phyloP scores from a whole-genome alignment of 2,888 invertebrate genomes.

The Eupeodes luniger region DNA sequence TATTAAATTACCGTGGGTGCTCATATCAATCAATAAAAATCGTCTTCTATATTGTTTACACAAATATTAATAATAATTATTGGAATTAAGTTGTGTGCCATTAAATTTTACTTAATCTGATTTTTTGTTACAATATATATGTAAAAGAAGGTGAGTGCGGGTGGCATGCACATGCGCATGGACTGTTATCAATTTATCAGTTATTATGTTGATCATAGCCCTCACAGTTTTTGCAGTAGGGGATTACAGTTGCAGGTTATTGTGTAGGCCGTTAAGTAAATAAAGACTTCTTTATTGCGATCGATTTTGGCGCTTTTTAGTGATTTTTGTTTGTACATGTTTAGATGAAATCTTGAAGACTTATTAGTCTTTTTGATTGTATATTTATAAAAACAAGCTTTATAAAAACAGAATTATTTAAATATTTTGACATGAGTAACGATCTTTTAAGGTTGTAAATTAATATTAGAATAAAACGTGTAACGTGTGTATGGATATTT shows the following conservation, averaged over 20 bases:
- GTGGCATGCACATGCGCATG: background rate
- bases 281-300: background rate
- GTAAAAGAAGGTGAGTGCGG: conserved; percentile 24
- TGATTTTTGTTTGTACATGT: background rate
- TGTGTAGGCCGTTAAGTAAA: conserved; percentile 12
- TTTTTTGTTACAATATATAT: background rate
- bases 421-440: too few relatives aligned
- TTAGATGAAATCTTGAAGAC: background rate
- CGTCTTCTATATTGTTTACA: conserved; percentile 17
- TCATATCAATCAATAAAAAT: background rate
- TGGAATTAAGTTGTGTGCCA: background rate
- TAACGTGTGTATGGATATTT: too few relatives aligned
- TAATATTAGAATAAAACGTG: too few relatives aligned
- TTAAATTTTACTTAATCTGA: conserved; percentile 15
- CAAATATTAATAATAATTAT: conserved; percentile 1
- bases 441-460: too few relatives aligned
- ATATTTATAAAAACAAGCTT: too few relatives aligned
- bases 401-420: too few relatives aligned
- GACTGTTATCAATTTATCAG: conserved; percentile 28
- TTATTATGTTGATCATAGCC: background rate
- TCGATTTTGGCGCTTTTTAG: background rate
- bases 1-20: background rate
- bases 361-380: too few relatives aligned
- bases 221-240: background rate
- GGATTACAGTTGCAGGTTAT: conserved; percentile 6